Base-by-base conservation (phyloP, 2,797 vertebrate species). In the Delichon dasypus region DNA sequence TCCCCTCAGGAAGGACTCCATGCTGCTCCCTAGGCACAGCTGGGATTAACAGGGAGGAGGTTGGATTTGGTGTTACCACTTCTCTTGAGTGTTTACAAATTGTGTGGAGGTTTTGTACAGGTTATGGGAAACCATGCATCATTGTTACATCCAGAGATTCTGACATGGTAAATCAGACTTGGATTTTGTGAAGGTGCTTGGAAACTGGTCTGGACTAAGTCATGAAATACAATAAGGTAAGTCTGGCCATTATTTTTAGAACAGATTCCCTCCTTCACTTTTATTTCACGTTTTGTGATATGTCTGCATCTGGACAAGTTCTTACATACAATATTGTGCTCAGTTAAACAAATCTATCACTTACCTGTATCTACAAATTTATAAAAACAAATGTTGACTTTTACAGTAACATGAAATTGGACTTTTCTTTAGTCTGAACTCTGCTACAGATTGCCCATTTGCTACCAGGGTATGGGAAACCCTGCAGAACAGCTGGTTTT, bases 31-130 rank as follows among this genome's bases (percentile, higher is more conserved):
- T 19, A n/a, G 47, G 57, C 44, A 40, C 50, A n/a, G 58, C 34
- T 86, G 29, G 3, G 8, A 13, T 65, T 32, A 36, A 26, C 7
- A 4, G 0, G 0, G 0, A 38, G 1, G 2, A 42, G 29, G 16
- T 7, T 16, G 1, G 26, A 60, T 36, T 70, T 29, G 45, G 13
- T 38, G 15, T 62, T 60, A 30, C 23, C 36, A 38, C 40, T 64
- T 61, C 74, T 22, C 57, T 40, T 44, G 5, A 11, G 40, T 25
- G 30, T 65, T 83, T 44, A 40, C 36, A 57, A 27, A 57, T 14
- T 40, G 9, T 4, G 5, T 29, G 66, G 26, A 11, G 38, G 8
- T 38, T 70, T 44, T 72, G n/a, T 23, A 48, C 29, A 30, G 25
- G 38, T 60, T 60, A 22, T 4, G 20, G 44, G 26, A 38, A 90